Evolutionary conservation across 2,888 invertebrate genomes (phyloP), one percentile per base, ranked within the genome.

Genomic region (Lysandra coridon): DNA sequence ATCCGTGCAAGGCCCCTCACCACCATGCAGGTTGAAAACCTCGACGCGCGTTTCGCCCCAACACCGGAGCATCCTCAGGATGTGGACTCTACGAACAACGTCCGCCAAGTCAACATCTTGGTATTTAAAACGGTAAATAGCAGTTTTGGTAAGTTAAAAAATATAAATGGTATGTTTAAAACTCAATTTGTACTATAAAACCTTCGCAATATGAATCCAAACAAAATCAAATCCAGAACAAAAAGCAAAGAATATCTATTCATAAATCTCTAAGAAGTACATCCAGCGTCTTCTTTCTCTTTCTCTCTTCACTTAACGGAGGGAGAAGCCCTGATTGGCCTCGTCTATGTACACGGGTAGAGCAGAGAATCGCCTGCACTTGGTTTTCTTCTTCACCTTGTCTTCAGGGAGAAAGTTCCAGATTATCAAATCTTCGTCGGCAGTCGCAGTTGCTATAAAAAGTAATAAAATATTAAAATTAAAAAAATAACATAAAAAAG

Each of bases 331-430:
- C 6, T 86, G 79, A 6, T 84, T 83, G 44, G 85, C 83, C 80
- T 85, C 81, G 84, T 94, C 94, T 4, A 92, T 81, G 78, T 84
- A 90, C 0, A 89, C 88, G 0, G 94, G 93, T 1, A 93, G 81
- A 0, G 88, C 87, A 1, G 85, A 89, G 82, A 92, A 93, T 69
- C 83, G 85, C 81, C 84, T 89, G 57, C 82, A 81, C 57, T 83
- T 85, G 6, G 79, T 82, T 40, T 80, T 86, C 49, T 85, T 88
- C 14, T 69, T 69, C 69, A 84, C 83, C 7, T 87, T 86, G 64
- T 90, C 89, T 86, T 92, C 91, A 79, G 93, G 94, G 4, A 95
- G 89, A 64, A 94, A 95, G 83, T 94, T 94, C 93, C 93, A 95
- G 83, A 95, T 93, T 62, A 93, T 90, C 78, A 95, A 83, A 83